Conservation (phyloP, 1,140 invertebrate genomes). For the Diabrotica virgifera region DNA sequence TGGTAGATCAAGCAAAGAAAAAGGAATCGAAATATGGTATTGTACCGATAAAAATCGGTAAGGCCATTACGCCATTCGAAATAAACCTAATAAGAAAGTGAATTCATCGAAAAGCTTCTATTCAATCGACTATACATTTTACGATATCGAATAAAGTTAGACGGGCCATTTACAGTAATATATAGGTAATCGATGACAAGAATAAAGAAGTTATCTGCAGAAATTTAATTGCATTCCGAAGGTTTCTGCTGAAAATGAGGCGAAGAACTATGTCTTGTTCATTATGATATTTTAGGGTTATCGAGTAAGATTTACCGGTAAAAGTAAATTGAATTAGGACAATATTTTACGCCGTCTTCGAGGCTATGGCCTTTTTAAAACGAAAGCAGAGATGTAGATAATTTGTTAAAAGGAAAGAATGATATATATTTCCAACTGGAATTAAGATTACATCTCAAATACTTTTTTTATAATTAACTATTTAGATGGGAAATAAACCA, state of each 20-base stretch:
- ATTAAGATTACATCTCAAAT: too few relatives aligned
- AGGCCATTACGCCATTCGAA: conserved; percentile 8
- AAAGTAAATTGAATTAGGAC: conserved; percentile 8
- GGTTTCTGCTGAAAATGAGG: conserved; percentile 4
- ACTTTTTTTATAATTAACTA: too few relatives aligned
- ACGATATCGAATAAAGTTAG: conserved; percentile 27
- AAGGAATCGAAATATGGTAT: conserved; percentile 2
- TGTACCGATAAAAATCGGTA: neutral
- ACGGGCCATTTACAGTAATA: conserved; percentile 33
- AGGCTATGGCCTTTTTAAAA: neutral
- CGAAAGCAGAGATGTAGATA: neutral
- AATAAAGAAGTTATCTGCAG: conserved; percentile 29
- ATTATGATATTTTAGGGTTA: conserved; percentile 16
- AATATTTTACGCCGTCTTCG: neutral
- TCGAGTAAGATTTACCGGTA: conserved; percentile 8
- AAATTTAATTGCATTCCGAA: conserved; percentile 30
- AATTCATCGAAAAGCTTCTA: conserved; percentile 9
- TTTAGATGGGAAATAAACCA: too few relatives aligned
- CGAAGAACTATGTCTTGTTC: conserved; percentile 7
- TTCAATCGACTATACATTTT: conserved; percentile 25
- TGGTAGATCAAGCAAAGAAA: too few relatives aligned
- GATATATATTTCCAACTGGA: neutral
- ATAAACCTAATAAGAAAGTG: conserved; percentile 17
- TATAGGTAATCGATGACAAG: conserved; percentile 33
- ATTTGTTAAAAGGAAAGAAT: neutral